A percentile compares a stretch with the other conserved stretches of the same genome.
These are phyloP conservation scores for Okamejei kenojei DNA, from an alignment of 2,797 vertebrate genomes.

Conservation along the genomic window DNA sequence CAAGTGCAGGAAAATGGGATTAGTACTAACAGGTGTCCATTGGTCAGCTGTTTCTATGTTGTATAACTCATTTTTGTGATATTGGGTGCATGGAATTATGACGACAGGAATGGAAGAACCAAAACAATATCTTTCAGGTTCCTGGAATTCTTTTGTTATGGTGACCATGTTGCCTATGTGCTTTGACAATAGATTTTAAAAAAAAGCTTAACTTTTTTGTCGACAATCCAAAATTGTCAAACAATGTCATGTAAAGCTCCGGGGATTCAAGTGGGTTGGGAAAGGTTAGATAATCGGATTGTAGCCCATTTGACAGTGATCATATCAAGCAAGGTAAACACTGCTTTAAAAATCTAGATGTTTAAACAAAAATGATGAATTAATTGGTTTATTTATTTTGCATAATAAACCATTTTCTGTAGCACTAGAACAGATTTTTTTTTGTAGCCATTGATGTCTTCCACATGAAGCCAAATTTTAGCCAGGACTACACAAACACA, in stretches of 20 bases:
- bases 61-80: neutral
- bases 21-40: too few species aligned
- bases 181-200: too few species aligned
- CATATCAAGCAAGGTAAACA: neutral
- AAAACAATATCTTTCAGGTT: neutral
- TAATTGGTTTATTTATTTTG: neutral
- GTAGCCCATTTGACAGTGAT: neutral
- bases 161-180: too few species aligned
- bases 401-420: neutral
- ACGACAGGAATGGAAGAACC: neutral
- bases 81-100: neutral
- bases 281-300: neutral
- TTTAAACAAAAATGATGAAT: too few species aligned
- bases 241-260: neutral
- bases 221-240: neutral
- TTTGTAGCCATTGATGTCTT: neutral
- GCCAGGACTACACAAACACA: neutral
- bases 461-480: neutral
- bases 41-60: too few species aligned
- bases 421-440: neutral
- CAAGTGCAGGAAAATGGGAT: too few species aligned
- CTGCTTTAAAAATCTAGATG: neutral
- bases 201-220: neutral
- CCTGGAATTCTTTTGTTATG: neutral
- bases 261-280: neutral